Evolutionary conservation across 2,113 vertebrate species (phyloP).

Genomic region (Urocynchramus pylzowi): DNA sequence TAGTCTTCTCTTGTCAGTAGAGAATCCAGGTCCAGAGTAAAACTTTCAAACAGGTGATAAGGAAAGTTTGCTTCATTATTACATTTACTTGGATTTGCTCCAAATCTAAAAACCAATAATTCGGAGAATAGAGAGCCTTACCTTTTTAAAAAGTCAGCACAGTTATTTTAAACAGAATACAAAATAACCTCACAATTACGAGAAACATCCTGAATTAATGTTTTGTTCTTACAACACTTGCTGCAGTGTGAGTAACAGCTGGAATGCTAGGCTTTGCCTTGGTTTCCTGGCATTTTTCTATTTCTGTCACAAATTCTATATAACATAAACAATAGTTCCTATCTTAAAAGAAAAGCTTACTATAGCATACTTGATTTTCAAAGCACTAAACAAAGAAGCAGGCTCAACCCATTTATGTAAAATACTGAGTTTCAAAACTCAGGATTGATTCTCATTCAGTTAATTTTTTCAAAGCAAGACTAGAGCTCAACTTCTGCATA

Average conservation of each 20-base stretch:
- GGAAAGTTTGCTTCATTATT: not conserved
- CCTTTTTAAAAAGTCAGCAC: not conserved
- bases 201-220: not conserved
- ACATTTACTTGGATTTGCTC: not conserved
- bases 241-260: not conserved
- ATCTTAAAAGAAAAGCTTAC: not conserved
- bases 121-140: not conserved
- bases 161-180: not conserved
- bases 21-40: not conserved
- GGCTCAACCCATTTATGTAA: not conserved
- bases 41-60: not conserved
- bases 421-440: not conserved
- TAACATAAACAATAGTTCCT: constrained; percentile 1
- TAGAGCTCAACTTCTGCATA: not conserved
- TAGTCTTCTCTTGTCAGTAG: not conserved
- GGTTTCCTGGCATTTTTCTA: constrained; percentile 25
- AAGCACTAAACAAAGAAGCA: not conserved
- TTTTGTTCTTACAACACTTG: not conserved
- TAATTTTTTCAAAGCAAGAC: not conserved
- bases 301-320: constrained; percentile 24
- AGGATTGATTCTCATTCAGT: not conserved
- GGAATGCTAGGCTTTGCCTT: not conserved
- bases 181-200: not conserved
- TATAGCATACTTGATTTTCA: not conserved
- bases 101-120: not conserved